phyloP scores from a whole-genome alignment of 2,888 invertebrate species.

The Hartigia nigra region DNA sequence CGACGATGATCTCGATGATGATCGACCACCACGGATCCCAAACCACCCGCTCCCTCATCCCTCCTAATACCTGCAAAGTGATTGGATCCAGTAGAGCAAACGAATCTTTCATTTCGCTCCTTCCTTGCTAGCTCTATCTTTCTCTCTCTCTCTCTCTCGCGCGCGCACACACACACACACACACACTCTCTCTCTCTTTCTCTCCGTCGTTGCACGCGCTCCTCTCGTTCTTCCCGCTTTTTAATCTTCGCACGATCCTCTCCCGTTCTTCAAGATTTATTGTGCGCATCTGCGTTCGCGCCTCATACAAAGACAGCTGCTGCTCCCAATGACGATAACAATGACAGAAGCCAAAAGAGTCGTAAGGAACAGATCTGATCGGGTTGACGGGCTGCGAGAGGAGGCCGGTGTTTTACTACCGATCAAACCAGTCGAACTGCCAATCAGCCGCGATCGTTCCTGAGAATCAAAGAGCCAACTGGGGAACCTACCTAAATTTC shows the following conservation, averaged over 20 bases:
- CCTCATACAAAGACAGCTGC: background rate
- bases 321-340: background rate
- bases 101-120: conserved; percentile 36
- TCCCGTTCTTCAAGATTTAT: background rate
- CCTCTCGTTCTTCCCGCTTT: background rate
- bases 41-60: conserved; percentile 42
- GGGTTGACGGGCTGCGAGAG: background rate
- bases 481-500: conserved; percentile 5
- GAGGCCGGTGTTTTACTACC: background rate
- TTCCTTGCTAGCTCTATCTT: conserved; percentile 15
- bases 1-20: background rate
- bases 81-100: conserved; percentile 28
- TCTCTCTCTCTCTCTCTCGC: background rate
- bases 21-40: conserved; percentile 33
- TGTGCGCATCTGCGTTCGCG: background rate
- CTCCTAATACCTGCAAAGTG: conserved; percentile 54
- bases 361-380: background rate
- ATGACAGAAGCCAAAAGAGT: too few species aligned
- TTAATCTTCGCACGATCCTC: background rate
- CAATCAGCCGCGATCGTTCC: background rate
- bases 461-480: background rate
- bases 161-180: too few species aligned
- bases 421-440: background rate
- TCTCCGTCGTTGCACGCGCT: background rate
- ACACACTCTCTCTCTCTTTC: conserved; percentile 11